Conservation (phyloP, 2,797 vertebrate genomes). For the Ptychadena robeensis region DNA sequence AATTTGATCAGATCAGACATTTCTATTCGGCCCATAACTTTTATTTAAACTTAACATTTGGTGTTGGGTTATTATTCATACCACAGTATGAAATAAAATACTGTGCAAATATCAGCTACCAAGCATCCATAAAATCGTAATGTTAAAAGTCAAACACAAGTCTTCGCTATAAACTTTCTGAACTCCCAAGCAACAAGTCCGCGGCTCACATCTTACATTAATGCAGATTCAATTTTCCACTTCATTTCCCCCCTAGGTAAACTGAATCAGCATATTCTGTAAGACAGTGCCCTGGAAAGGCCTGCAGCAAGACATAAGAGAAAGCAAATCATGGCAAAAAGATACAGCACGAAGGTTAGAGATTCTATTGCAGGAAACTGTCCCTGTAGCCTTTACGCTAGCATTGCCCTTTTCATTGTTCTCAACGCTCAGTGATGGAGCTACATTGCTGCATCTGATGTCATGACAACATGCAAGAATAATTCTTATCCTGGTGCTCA, state of each 20-base stretch:
- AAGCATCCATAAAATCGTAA: background rate
- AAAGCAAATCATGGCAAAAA: slow-evolving; percentile 54
- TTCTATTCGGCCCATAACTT: too few species aligned
- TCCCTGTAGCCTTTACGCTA: slow-evolving; percentile 53
- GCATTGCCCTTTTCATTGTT: slow-evolving; percentile 50
- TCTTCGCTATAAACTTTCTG: slow-evolving; percentile 31
- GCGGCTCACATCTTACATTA: slow-evolving; percentile 34
- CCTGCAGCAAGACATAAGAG: slow-evolving; percentile 49
- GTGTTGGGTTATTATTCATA: too few species aligned
- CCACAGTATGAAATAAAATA: too few species aligned
- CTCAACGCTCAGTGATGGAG: slow-evolving; percentile 40
- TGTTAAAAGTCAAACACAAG: slow-evolving; percentile 25
- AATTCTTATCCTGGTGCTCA: slow-evolving; percentile 8
- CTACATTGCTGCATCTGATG: slow-evolving; percentile 32
- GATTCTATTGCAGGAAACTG: slow-evolving; percentile 42
- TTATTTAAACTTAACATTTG: too few species aligned
- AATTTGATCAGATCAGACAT: too few species aligned
- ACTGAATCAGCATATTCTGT: slow-evolving; percentile 55
- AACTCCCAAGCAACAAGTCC: slow-evolving; percentile 17
- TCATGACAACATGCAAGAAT: slow-evolving; percentile 52
- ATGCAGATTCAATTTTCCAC: slow-evolving; percentile 54
- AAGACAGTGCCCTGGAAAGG: slow-evolving; percentile 47
- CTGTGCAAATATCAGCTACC: background rate
- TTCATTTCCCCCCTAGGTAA: slow-evolving; percentile 55
- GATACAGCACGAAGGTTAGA: slow-evolving; percentile 55